Evolutionary conservation across 1,140 invertebrate genomes (phyloP).

Genomic region (Brevipalpus yothersi): DNA sequence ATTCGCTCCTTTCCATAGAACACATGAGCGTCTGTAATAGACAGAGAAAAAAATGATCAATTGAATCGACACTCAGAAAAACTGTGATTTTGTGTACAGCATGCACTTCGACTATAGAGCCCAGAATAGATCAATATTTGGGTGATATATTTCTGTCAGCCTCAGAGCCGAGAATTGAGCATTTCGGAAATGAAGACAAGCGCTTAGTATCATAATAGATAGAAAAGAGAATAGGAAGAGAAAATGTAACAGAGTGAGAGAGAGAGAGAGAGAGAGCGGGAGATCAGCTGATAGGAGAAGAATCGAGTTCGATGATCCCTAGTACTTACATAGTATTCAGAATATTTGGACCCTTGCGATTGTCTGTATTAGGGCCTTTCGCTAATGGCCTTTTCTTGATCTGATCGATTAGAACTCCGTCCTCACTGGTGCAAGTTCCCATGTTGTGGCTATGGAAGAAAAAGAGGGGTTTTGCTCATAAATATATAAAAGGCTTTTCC

Average conservation of each 20-base stretch:
- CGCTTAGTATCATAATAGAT: too few species aligned
- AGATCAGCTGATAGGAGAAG: too few species aligned
- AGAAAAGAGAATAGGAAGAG: too few species aligned
- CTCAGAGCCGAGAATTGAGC: too few species aligned
- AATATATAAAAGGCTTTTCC: not conserved
- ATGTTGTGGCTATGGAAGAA: not conserved
- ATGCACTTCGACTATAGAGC: not conserved
- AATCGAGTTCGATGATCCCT: too few species aligned
- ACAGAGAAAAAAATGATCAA: not conserved
- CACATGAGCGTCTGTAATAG: slow-evolving; percentile 11
- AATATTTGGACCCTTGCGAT: slow-evolving; percentile 7
- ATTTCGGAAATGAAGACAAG: too few species aligned
- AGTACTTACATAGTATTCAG: slow-evolving; percentile 7
- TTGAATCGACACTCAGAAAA: not conserved
- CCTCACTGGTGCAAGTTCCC: slow-evolving; percentile 14
- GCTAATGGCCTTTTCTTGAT: slow-evolving; percentile 1
- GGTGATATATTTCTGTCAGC: too few species aligned
- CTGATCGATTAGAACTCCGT: slow-evolving; percentile 8
- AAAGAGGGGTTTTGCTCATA: not conserved
- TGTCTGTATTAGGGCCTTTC: slow-evolving; percentile 8
- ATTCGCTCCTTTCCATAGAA: slow-evolving; percentile 11
- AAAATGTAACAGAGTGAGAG: too few species aligned
- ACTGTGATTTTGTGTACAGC: not conserved
- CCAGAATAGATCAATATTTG: too few species aligned
- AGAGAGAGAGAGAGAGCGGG: too few species aligned